phyloP scores from a whole-genome alignment of 2,797 vertebrate species.

The Setipinna tenuifilis region DNA sequence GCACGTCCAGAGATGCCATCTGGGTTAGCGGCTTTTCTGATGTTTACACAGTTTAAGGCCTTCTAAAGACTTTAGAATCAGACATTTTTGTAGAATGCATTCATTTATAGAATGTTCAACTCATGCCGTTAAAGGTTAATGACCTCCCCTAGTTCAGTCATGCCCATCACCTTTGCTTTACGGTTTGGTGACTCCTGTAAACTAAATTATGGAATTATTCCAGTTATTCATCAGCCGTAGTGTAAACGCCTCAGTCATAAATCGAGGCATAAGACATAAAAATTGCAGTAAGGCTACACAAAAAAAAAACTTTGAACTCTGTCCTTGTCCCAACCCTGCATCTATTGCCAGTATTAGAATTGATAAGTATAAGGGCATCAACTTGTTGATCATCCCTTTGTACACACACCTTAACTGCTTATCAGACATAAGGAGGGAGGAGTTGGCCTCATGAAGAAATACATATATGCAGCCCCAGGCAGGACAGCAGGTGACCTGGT shows the following conservation, averaged over 20 bases:
- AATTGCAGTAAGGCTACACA: background rate
- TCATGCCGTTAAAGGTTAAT: background rate
- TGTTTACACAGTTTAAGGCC: background rate
- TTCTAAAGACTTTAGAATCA: background rate
- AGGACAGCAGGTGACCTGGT: background rate
- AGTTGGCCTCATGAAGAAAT: background rate
- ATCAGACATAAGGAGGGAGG: background rate
- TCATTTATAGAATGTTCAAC: no score
- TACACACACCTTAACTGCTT: background rate
- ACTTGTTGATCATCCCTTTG: background rate
- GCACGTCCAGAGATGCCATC: no score
- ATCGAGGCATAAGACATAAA: background rate
- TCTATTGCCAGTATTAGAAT: background rate
- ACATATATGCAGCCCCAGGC: background rate
- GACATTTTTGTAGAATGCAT: no score
- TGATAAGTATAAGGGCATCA: background rate
- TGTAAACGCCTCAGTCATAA: background rate
- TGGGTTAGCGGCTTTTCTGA: no score
- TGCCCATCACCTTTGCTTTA: background rate
- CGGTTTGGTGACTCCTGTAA: background rate
- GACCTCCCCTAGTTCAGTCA: background rate
- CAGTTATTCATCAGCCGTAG: background rate
- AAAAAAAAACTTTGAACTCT: slow-evolving; percentile 1
- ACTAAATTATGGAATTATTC: background rate
- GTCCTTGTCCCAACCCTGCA: background rate